phyloP scores from a whole-genome alignment of 2,888 invertebrate species.

The Drosophila neoperkinsi region DNA sequence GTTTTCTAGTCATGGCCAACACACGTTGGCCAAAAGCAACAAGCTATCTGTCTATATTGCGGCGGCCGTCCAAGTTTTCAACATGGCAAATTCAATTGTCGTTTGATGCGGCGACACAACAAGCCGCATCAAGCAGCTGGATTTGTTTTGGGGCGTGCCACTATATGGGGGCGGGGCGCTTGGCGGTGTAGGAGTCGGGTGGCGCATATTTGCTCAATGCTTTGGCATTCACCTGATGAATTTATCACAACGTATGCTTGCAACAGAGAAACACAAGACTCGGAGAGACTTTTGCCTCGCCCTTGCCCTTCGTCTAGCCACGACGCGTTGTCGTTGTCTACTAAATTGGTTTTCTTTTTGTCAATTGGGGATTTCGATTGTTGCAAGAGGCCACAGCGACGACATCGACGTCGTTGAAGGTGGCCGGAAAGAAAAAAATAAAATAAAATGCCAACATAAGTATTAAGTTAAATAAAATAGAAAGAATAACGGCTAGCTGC shows the following conservation, averaged over 20 bases:
- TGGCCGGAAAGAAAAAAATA: slow-evolving; percentile 37
- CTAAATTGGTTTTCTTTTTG: slow-evolving; percentile 84
- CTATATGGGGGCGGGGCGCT: neutral
- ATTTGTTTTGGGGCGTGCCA: slow-evolving; percentile 10
- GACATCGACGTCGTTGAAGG: slow-evolving; percentile 50
- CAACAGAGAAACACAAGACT: slow-evolving; percentile 14
- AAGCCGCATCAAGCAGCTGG: slow-evolving; percentile 45
- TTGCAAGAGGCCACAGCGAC: slow-evolving; percentile 75
- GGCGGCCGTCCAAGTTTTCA: slow-evolving; percentile 71
- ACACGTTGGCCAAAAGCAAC: slow-evolving; percentile 38
- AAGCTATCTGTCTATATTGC: slow-evolving; percentile 55
- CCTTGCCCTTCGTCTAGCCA: slow-evolving; percentile 6
- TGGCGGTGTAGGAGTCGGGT: neutral
- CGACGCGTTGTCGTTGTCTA: slow-evolving; percentile 79
- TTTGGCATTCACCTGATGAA: slow-evolving; percentile 84
- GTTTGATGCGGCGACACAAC: slow-evolving; percentile 74
- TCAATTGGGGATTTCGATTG: slow-evolving; percentile 84
- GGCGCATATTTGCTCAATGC: slow-evolving; percentile 71
- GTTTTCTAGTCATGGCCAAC: slow-evolving; percentile 22
- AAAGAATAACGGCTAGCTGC: slow-evolving; percentile 52
- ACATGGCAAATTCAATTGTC: slow-evolving; percentile 84
- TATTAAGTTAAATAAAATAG: slow-evolving; percentile 78
- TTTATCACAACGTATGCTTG: slow-evolving; percentile 77
- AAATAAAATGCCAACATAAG: slow-evolving; percentile 71
- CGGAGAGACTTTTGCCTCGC: neutral